phyloP scores from a whole-genome alignment of 2,888 invertebrate species.

The Colletes collaris region DNA sequence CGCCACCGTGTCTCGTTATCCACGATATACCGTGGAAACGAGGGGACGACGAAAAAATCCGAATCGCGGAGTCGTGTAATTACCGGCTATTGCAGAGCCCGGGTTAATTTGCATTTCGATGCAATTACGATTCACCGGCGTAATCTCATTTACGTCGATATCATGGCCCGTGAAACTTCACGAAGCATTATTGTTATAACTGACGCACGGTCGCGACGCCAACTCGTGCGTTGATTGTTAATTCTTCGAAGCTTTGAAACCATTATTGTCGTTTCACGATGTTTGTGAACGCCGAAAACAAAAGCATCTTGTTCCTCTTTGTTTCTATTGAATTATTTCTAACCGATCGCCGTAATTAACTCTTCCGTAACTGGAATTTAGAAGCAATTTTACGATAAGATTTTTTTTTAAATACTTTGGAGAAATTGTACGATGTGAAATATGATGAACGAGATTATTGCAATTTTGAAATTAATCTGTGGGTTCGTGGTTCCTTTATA shows the following conservation, averaged over 20 bases:
- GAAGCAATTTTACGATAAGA: too few relatives aligned
- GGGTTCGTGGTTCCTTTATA: too few relatives aligned
- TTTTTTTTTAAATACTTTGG: too few relatives aligned
- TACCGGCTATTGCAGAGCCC: conserved; percentile 22
- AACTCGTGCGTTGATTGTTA: conserved; percentile 34
- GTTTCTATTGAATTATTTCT: conserved; percentile 21
- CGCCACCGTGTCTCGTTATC: conserved; percentile 18
- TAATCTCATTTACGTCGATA: conserved; percentile 56
- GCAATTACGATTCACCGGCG: conserved; percentile 52
- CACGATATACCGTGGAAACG: background rate
- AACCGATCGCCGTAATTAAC: background rate
- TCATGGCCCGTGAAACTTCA: conserved; percentile 14
- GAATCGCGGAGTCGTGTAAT: conserved; percentile 44
- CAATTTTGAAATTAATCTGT: too few relatives aligned
- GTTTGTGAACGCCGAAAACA: background rate
- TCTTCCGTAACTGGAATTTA: too few relatives aligned
- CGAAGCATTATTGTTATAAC: conserved; percentile 30
- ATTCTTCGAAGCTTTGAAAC: background rate
- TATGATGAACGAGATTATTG: too few relatives aligned
- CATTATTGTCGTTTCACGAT: conserved; percentile 28
- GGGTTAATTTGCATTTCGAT: conserved; percentile 58
- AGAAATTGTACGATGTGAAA: too few relatives aligned
- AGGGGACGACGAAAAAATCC: background rate
- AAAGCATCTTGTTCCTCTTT: background rate
- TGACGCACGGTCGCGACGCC: conserved; percentile 19